Base-by-base conservation (phyloP, 2,888 invertebrate genomes). In the Dioctria rufipes region DNA sequence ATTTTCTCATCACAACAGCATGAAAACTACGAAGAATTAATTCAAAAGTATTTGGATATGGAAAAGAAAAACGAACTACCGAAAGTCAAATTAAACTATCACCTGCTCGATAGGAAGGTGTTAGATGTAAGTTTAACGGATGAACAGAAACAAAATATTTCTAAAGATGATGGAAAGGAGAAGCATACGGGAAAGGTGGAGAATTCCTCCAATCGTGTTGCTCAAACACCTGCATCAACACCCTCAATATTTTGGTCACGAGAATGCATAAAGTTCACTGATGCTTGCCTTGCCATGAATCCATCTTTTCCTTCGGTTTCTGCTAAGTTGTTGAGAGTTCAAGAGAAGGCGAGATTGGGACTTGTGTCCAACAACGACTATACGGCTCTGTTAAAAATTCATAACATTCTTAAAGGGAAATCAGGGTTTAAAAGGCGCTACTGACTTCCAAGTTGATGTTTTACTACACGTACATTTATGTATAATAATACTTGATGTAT, bases 1-100 rank as follows among this genome's bases (percentile, higher is more conserved):
- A 90, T 92, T 84, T 92, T 92, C 83, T 89, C 91, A 0, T 85
- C 91, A 1, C 83, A 85, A 82, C 85, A 87, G 2, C 87, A 89
- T 83, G 83, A 85, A 3, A 86, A 89, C 49, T 89, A 89, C 75
- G 83, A 85, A 0, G 81, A 86, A 1, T 75, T 89, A 43, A 83
- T 89, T 6, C 81, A 85, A 3, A 83, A 81, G 42, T 89, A 88
- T 81, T 83, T 81, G 3, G 83, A 83, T 6, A 13, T 87, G 79
- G 83, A 84, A 42, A 73, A 82, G 0, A 86, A 86, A 81, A 88
- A 88, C 83, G 85, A 86, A 4, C 65, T 89, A 60, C 81, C 84
- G 0, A 83, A 83, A 43, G 67, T 88, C 5, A 85, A 85, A 39
- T 84, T 89, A 11, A 86, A 87, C 82, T 86, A 86, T 0, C 65